phyloP scores from a whole-genome alignment of 2,113 vertebrate genomes.

The Zosterops hypoxanthus region DNA sequence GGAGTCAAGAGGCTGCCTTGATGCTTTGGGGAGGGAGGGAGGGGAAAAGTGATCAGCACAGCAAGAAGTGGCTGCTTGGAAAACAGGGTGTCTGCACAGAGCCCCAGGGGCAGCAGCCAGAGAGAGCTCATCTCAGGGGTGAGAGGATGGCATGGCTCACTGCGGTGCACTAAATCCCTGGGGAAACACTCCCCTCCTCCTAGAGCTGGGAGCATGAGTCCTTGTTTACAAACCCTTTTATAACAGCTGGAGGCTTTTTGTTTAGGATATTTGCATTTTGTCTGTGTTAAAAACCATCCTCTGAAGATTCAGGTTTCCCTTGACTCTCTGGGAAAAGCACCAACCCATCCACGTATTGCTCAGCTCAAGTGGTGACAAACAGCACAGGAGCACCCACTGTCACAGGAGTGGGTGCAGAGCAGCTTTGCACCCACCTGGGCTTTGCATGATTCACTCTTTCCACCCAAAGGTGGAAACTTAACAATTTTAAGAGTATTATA shows the following conservation, averaged over 20 bases:
- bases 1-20: neutral
- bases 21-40: rapidly evolving
- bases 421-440: neutral
- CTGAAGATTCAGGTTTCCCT: neutral
- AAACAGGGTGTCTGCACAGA: neutral
- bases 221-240: neutral
- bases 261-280: neutral
- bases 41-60: neutral
- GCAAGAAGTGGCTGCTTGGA: neutral
- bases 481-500: neutral
- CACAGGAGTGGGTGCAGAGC: neutral
- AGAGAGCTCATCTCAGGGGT: rapidly evolving
- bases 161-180: neutral
- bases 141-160: neutral
- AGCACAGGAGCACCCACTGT: neutral
- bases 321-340: neutral
- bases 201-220: neutral
- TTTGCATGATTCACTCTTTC: neutral
- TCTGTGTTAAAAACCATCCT: neutral
- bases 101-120: neutral
- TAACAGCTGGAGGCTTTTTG: neutral
- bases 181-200: neutral
- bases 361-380: neutral
- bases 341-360: rapidly evolving
- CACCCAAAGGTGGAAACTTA: neutral